Evolutionary conservation across 2,888 invertebrate genomes (phyloP).

Genomic region (Drosophila borealis): DNA sequence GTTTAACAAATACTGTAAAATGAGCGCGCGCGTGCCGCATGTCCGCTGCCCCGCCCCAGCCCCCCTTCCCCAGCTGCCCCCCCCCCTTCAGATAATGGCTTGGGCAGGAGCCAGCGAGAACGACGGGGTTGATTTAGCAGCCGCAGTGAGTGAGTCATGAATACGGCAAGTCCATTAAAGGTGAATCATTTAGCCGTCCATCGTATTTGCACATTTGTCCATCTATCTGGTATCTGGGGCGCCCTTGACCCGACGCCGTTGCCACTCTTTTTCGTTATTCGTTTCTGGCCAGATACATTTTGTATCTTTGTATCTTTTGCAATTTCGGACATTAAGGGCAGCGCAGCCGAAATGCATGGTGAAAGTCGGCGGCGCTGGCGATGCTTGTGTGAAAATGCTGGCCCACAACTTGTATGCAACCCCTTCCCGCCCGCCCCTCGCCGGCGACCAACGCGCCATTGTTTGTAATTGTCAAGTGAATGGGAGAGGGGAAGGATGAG

Average conservation of each 20-base stretch:
- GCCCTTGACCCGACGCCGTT: constrained; percentile 48
- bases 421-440: not conserved
- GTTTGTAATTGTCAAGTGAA: constrained; percentile 15
- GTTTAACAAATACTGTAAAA: constrained; percentile 27
- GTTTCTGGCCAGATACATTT: constrained; percentile 30
- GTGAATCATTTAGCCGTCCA: constrained; percentile 46
- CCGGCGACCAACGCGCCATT: not conserved
- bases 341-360: constrained; percentile 32
- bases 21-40: constrained; percentile 38
- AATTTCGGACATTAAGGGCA: constrained; percentile 49
- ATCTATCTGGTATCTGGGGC: not conserved
- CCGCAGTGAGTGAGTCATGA: constrained; percentile 37
- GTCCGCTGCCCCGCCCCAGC: not conserved
- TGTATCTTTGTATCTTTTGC: constrained; percentile 26
- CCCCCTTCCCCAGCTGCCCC: too few species aligned
- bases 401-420: constrained; percentile 18
- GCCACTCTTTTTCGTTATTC: constrained; percentile 5
- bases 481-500: too few species aligned
- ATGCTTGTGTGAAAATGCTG: constrained; percentile 22
- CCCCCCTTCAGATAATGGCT: too few species aligned
- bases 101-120: not conserved
- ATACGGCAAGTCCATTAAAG: constrained; percentile 44
- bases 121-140: constrained; percentile 10
- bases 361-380: constrained; percentile 32
- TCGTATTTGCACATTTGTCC: constrained; percentile 7